These are phyloP conservation scores for Chaetophractus vellerosus DNA, from an alignment of 2,797 vertebrate species.

Conservation along the genomic window DNA sequence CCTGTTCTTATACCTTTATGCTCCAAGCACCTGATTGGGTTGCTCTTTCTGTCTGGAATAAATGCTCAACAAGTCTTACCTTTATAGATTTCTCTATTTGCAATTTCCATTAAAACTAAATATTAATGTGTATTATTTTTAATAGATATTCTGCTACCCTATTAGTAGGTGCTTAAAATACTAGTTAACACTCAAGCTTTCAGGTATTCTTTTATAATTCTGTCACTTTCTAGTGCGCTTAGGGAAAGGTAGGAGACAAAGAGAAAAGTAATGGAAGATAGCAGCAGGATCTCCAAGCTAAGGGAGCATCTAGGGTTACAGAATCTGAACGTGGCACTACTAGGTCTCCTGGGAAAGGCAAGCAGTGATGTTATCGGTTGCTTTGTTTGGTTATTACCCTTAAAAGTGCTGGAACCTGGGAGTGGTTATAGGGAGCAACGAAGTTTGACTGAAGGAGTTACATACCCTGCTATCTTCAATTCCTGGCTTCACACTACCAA, in stretches of 20 bases:
- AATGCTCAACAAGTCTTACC: background rate
- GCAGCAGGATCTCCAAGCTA: background rate
- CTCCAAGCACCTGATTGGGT: background rate
- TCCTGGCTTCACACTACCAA: background rate
- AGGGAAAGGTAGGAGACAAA: background rate
- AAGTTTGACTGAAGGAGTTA: background rate
- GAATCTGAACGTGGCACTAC: background rate
- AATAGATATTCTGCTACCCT: background rate
- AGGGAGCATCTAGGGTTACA: background rate
- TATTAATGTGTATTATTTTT: background rate
- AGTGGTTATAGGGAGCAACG: background rate
- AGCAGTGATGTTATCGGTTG: background rate
- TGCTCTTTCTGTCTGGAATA: background rate
- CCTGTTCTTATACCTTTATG: background rate
- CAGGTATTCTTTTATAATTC: constrained; percentile 24
- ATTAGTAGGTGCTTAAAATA: constrained; percentile 10
- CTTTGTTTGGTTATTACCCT: constrained; percentile 16
- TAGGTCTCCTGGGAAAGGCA: background rate
- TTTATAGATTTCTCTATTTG: background rate
- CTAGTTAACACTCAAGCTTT: background rate
- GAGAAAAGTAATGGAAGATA: background rate
- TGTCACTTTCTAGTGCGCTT: constrained; percentile 31
- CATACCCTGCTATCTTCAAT: background rate
- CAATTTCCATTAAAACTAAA: constrained; percentile 60
- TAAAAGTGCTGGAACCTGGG: constrained; percentile 26